Conservation (phyloP, 2,113 vertebrate species). For the Sinocyclocheilus anshuiensis region DNA sequence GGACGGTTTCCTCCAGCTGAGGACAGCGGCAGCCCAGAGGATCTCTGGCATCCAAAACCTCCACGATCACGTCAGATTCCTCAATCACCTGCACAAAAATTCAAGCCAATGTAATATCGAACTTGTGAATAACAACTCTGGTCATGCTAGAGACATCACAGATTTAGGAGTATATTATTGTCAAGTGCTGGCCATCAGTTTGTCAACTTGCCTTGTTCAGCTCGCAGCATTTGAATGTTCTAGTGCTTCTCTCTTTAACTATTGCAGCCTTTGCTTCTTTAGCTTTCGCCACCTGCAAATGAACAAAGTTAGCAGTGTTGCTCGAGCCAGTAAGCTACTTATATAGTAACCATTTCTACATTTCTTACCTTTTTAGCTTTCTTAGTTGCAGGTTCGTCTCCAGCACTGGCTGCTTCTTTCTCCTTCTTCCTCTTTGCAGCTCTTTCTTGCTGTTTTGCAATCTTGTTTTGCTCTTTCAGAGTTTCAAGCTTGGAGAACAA, state of each 20-base stretch:
- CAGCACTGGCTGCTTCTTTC: constrained; percentile 70
- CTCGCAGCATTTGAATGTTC: constrained; percentile 80
- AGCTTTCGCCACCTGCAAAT: constrained; percentile 70
- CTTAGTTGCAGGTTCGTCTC: constrained; percentile 63
- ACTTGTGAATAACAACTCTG: neutral
- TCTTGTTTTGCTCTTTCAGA: constrained; percentile 82
- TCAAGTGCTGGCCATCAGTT: neutral
- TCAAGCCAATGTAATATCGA: neutral
- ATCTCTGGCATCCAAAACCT: constrained; percentile 94
- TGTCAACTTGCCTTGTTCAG: constrained; percentile 83
- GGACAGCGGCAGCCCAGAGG: constrained; percentile 90
- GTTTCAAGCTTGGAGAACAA: constrained; percentile 83
- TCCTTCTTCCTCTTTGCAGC: constrained; percentile 86
- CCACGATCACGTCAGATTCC: constrained; percentile 85
- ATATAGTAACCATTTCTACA: neutral
- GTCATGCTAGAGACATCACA: neutral
- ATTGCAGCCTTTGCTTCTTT: constrained; percentile 64
- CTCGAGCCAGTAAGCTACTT: neutral
- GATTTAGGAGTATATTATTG: neutral
- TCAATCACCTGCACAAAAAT: constrained; percentile 84
- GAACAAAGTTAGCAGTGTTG: neutral
- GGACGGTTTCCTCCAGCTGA: constrained; percentile 85
- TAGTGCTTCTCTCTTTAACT: constrained; percentile 72
- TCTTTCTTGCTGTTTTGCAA: constrained; percentile 82
- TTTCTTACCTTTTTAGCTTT: constrained; percentile 75